Evolutionary conservation across 2,797 vertebrate species (phyloP), one percentile per base, ranked within the genome.

Genomic region (Lithobates sylvaticus): DNA sequence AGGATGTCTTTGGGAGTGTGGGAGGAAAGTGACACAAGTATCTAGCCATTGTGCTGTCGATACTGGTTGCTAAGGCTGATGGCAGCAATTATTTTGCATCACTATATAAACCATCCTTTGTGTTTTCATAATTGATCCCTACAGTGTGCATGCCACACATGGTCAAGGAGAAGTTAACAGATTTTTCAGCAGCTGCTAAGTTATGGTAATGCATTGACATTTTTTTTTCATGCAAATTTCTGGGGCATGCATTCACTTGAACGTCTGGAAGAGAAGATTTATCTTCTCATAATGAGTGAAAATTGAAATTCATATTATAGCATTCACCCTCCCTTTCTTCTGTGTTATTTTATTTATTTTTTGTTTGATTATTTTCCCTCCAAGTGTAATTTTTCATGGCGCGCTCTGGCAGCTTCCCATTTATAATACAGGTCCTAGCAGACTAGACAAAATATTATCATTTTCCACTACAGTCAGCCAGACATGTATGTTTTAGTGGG

Each of bases 151-250:
- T 34, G 18, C 29, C 18, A 16, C 21, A 42, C 69, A 12, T 42
- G 32, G 69, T 61, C 70, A 84, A 18, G 13, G 72, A 83, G 61
- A 58, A 69, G 86, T 87, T 87, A 84, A 84, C 70, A 39, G 32
- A n/a, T 69, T 74, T 69, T n/a, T 54, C 81, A 61, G 76, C 42
- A 61, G 81, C 76, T 75, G 69, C 69, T 77, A 86, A 82, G 75
- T 76, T 87, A 84, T 87, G 86, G 75, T 87, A 87, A 87, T 87
- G 69, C 85, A 68, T 29, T 84, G 86, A 84, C 81, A 87, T 87
- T 87, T 87, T 84, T 87, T 87, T 87, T 84, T 84, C 81, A 87
- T 87, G 86, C 73, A 87, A 87, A 87, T 87, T 84, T 87, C 86
- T 78, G 77, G 71, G 86, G 79, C 86, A 80, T 76, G 86, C 76